These are phyloP conservation scores for Branchinecta sandiegonensis DNA, from an alignment of 2,888 invertebrate genomes.

Conservation along the genomic window DNA sequence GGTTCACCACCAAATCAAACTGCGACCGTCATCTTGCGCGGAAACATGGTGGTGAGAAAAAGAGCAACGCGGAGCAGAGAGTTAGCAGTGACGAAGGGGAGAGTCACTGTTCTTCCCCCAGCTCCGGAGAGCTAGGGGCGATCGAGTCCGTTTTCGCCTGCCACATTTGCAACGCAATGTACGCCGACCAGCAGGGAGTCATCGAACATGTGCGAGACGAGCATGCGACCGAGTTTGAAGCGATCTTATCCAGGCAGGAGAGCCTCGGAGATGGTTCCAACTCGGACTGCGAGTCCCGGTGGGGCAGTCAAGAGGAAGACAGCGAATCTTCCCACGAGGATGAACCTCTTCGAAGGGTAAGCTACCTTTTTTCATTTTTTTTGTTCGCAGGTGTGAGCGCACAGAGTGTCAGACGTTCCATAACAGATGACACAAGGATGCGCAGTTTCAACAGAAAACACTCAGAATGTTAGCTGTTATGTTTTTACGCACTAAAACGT, in stretches of 20 bases:
- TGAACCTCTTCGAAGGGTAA: slow-evolving; percentile 63
- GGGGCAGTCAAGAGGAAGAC: slow-evolving; percentile 34
- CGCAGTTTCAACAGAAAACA: too few species aligned
- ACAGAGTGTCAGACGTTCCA: neutral
- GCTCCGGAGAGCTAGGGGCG: slow-evolving; percentile 33
- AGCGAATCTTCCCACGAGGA: slow-evolving; percentile 17
- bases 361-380: slow-evolving; percentile 22
- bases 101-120: slow-evolving; percentile 27
- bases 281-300: slow-evolving; percentile 40
- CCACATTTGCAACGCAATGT: slow-evolving; percentile 78
- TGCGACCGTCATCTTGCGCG: slow-evolving; percentile 84
- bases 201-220: slow-evolving; percentile 61
- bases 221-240: slow-evolving; percentile 62
- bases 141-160: slow-evolving; percentile 52
- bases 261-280: slow-evolving; percentile 36
- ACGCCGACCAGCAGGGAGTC: slow-evolving; percentile 59
- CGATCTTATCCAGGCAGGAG: slow-evolving; percentile 67
- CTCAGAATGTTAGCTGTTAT: too few species aligned
- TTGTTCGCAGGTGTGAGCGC: neutral
- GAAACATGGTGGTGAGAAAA: slow-evolving; percentile 46
- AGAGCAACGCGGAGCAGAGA: slow-evolving; percentile 29
- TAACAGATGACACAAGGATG: too few species aligned
- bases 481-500: too few species aligned
- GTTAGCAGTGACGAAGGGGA: slow-evolving; percentile 19
- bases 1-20: slow-evolving; percentile 93